A percentile compares a stretch with the other conserved stretches of the same genome.
Conservation (phyloP, 2,888 invertebrate species). For the Drosophila leonis region DNA sequence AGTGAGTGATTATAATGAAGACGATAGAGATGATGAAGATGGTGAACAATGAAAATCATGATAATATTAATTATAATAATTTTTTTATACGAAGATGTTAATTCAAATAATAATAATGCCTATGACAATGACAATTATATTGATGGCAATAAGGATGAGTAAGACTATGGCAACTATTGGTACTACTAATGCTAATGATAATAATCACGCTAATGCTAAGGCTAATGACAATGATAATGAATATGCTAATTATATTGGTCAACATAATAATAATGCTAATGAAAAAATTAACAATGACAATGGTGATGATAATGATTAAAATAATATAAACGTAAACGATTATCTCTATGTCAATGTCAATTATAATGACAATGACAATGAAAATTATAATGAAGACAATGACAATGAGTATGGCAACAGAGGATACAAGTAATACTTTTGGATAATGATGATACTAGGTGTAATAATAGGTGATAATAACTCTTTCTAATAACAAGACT, state of each 20-base stretch:
- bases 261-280: neutral
- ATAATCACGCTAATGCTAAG: too few species aligned
- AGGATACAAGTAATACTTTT: neutral
- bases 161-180: neutral
- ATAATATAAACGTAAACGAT: neutral
- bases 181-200: too few species aligned
- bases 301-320: neutral
- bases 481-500: too few species aligned
- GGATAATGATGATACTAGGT: neutral
- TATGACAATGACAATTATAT: neutral
- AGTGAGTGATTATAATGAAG: neutral
- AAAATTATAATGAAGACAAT: neutral
- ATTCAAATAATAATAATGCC: neutral
- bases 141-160: neutral
- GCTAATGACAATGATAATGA: neutral
- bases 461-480: too few species aligned
- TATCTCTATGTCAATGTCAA: neutral
- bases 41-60: neutral
- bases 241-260: neutral
- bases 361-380: neutral
- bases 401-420: neutral
- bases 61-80: neutral
- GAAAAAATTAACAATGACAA: neutral
- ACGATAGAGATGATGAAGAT: neutral
- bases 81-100: too few species aligned